phyloP scores from a whole-genome alignment of 1,140 invertebrate species.

The Acyrthosiphon pisum region DNA sequence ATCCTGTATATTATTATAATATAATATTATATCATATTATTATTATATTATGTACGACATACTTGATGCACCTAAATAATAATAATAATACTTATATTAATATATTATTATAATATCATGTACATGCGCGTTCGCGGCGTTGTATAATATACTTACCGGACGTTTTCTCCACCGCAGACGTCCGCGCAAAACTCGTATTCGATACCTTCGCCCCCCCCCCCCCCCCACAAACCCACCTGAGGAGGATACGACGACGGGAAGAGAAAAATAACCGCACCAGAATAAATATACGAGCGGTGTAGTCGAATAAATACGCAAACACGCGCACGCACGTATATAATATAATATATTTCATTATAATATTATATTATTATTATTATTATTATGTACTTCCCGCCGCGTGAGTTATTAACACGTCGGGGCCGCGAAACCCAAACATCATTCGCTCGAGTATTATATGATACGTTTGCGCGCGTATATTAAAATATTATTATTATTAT shows the following conservation, averaged over 20 bases:
- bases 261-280: neutral
- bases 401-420: slow-evolving; percentile 53
- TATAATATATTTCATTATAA: neutral
- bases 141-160: neutral
- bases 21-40: neutral
- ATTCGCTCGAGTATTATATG: neutral
- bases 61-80: neutral
- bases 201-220: neutral
- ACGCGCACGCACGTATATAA: neutral
- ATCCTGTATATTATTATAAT: neutral
- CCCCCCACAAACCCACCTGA: neutral
- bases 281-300: slow-evolving; percentile 34
- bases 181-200: slow-evolving; percentile 1
- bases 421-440: neutral
- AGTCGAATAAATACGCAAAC: neutral
- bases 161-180: neutral
- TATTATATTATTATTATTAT: neutral
- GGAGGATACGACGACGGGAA: neutral
- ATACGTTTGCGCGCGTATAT: neutral
- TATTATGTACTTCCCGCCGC: slow-evolving; percentile 19
- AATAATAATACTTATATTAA: neutral
- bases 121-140: neutral
- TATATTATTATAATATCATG: neutral
- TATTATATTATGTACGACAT: neutral
- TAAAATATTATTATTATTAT: neutral